Base-by-base conservation (phyloP, 2,113 vertebrate species). In the Macaca mulatta region DNA sequence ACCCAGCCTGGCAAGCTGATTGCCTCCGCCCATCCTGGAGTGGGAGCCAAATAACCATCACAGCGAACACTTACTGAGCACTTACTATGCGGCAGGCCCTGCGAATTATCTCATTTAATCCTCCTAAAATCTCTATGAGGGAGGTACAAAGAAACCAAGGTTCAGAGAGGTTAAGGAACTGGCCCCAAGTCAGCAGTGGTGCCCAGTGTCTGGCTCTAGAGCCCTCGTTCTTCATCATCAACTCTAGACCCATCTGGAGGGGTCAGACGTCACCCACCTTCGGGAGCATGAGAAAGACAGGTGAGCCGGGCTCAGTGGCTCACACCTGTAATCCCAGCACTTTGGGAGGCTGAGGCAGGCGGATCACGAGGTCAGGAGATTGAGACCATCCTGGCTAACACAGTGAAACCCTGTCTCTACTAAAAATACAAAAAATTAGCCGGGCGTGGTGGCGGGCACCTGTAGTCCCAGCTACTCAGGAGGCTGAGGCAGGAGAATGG, bases 391-490 rank as follows among this genome's bases (percentile, higher is more conserved):
- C 52, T 55, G 52, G 18, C 52, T 20, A 55, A 55, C 52, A 55
- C 18, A 2, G 52, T 20, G 52, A 55, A 55, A 55, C 52, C 52
- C 52, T 7, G 18, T 55, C 52, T 55, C 52, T 55, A 55, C 52
- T 55, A 55, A 55, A 55, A 55, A 55, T 55, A 7, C 18, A 55
- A 55, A 55, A 55, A 55, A 55, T 55, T 55, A 55, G 18, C 52
- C 6, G 0, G 6, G 52, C 6, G 0, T 20, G 52, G 52, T 55
- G 52, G 52, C 2, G 6, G 6, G 52, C 18, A 7, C 52, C 52
- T 55, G 52, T 55, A 20, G 18, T 7, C 52, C 18, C 52, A 20
- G 52, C 52, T 55, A 7, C 52, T 55, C 18, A 7, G 52, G 52
- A 55, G 18, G 52, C 52, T 55, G 18, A 55, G 52, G 52, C 17